A percentile compares a stretch with the other conserved stretches of the same genome.
Evolutionary conservation across 2,113 vertebrate species (phyloP).

Genomic region (Pleuronectes platessa): DNA sequence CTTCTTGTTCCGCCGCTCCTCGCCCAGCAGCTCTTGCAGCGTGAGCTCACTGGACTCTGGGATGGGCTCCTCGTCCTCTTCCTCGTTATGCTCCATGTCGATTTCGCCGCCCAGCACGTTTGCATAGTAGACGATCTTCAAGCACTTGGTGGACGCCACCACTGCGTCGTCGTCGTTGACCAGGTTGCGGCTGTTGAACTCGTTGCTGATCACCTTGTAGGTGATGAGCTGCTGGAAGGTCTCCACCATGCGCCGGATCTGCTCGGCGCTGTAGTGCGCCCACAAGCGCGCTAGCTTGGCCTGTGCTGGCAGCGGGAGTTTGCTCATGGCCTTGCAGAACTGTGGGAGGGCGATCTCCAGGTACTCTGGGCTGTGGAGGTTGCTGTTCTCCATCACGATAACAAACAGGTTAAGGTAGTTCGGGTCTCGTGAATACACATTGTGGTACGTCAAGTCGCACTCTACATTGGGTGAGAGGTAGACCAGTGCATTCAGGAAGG

Average conservation of each 20-base stretch:
- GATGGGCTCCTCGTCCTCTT: slow-evolving; percentile 96
- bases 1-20: slow-evolving; percentile 96
- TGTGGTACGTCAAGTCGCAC: slow-evolving; percentile 98
- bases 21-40: slow-evolving; percentile 95
- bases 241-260: slow-evolving; percentile 96
- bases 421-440: slow-evolving; percentile 93
- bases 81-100: slow-evolving; percentile 93
- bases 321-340: slow-evolving; percentile 99
- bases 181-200: slow-evolving; percentile 96
- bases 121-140: slow-evolving; percentile 99
- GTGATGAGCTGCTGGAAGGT: slow-evolving; percentile 99
- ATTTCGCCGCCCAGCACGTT: slow-evolving; percentile 96
- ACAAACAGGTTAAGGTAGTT: slow-evolving; percentile 99
- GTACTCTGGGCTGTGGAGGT: slow-evolving; percentile 98
- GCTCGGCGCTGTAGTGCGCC: slow-evolving; percentile 91
- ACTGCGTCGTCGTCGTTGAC: slow-evolving; percentile 98
- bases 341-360: slow-evolving; percentile 96
- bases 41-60: slow-evolving; percentile 97
- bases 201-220: slow-evolving; percentile 97
- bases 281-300: slow-evolving; percentile 93
- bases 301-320: slow-evolving; percentile 93
- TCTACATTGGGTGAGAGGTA: slow-evolving; percentile 98
- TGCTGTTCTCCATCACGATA: slow-evolving; percentile 98
- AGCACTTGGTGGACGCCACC: slow-evolving; percentile 96
- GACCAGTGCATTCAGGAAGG: slow-evolving; percentile 98